Evolutionary conservation across 2,888 invertebrate genomes (phyloP), one percentile per base, ranked within the genome.

Genomic region (Buathra laborator): DNA sequence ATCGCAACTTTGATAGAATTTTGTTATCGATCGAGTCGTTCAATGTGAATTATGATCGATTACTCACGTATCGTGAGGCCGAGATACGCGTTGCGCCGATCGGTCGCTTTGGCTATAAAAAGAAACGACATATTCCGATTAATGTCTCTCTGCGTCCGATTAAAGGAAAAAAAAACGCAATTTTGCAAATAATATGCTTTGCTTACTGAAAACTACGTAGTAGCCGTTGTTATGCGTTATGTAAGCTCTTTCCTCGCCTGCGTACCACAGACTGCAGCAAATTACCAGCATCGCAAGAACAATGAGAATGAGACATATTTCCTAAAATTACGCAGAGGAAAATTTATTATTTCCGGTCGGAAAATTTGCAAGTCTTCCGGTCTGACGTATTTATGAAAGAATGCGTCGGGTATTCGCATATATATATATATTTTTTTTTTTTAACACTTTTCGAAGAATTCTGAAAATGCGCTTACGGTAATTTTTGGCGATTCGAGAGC

Each of bases 21-120:
- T 59, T 6, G 29, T 29, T 12, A 12, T 59, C 29, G 29, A 12
- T 24, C 59, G 29, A 29, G 29, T 14, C 14, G 32, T 29, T 29
- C 32, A 32, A 7, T 32, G 5, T 62, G 32, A 62, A 62, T 62
- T 62, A 62, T 29, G 59, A 32, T 62, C 59, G 59, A 29, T 84
- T 12, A 82, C 83, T 85, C 62, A 85, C 85, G 71, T 53, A 85
- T 56, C 12, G 76, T 51, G n/a, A 85, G 51, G 6, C 82, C 85
- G 46, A 85, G 56, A 29, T 80, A 79, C 6, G 62, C 72, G 37
- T 76, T 68, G 37, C 67, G 75, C 9, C 83, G 75, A 29, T 80
- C 44, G 48, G 16, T 24, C 64, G 72, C 84, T 44, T 67, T 78
- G 48, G 14, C 83, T 83, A 4, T 12, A 24, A 62, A 56, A 24